Conservation (phyloP, 2,888 invertebrate genomes). For the Drosophila birchii region DNA sequence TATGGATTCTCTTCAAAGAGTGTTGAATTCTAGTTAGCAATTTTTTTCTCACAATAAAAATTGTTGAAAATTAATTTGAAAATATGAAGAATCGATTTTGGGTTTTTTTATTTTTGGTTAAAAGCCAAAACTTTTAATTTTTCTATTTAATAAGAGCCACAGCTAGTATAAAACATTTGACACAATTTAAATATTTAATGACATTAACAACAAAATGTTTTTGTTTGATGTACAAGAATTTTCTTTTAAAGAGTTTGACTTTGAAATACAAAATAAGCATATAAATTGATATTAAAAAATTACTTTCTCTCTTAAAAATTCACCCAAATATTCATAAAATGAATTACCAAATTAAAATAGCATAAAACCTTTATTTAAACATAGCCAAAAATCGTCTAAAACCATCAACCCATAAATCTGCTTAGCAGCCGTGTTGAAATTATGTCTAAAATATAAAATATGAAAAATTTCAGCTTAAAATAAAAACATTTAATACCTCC, state of each 20-base stretch:
- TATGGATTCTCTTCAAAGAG: neutral
- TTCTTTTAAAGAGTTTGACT: neutral
- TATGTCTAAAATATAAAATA: neutral
- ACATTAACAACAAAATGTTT: neutral
- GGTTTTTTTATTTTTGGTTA: neutral
- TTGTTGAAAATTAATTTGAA: neutral
- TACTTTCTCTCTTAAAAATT: neutral
- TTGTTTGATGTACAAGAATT: neutral
- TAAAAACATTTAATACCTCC: neutral
- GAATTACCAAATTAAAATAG: neutral
- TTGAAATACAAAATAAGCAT: too few species aligned
- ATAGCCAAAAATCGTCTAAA: neutral
- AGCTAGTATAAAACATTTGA: neutral
- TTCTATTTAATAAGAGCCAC: neutral
- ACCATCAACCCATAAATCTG: neutral
- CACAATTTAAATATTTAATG: neutral
- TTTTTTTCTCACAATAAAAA: neutral
- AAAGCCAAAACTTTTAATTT: neutral
- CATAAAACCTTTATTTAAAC: neutral
- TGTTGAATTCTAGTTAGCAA: conserved; percentile 2
- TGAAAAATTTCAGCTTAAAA: fast-evolving
- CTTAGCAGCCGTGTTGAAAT: neutral
- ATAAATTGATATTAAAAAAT: too few species aligned
- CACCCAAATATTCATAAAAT: neutral
- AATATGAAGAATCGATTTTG: neutral